Base-by-base conservation (phyloP, 2,113 vertebrate genomes). In the Choloepus hoffmanni region DNA sequence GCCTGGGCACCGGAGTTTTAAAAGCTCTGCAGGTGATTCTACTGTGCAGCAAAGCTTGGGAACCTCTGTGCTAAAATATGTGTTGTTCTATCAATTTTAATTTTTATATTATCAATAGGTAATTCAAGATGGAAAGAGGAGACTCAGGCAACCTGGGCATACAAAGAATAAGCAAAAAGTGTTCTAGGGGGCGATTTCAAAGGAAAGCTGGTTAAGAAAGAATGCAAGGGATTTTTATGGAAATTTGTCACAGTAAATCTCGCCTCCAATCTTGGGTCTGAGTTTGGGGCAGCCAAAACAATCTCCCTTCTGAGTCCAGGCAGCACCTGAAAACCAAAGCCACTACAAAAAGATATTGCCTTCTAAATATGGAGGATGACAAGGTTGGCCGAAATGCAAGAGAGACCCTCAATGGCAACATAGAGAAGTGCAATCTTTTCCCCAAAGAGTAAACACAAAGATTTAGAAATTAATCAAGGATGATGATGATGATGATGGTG, bases 361-460 rank as follows among this genome's bases (percentile, higher is more conserved):
- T 97, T 55, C 62, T 67, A 43, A 26, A 30, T 12, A 26, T 1
- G 5, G 24, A 76, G 19, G 11, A 33, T 21, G 63, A 65, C 19
- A 26, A 62, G 40, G 72, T 79, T 62, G 43, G 78, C 45, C 28
- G 43, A 98, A 97, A 95, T 97, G 11, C 98, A 98, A 98, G 98
- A 95, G 98, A 94, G 98, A 94, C 98, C 96, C 78, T 98, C 97
- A 96, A 97, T 98, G 98, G 97, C 13, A 40, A 55, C 36, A 8
- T 4, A 3, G 7, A 12, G 85, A 78, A 90, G 81, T 96, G 91
- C 86, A 89, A 11, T 55, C 62, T n/a, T 86, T 58, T 53, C 19
- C 53, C 13, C 43, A 60, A 92, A 70, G 11, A 6, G 89, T 63
- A 77, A 85, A 50, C 77, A 81, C 19, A 60, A 50, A 89, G 15